Evolutionary conservation across 1,140 invertebrate genomes (phyloP).

Genomic region (Eubasilissa regina): DNA sequence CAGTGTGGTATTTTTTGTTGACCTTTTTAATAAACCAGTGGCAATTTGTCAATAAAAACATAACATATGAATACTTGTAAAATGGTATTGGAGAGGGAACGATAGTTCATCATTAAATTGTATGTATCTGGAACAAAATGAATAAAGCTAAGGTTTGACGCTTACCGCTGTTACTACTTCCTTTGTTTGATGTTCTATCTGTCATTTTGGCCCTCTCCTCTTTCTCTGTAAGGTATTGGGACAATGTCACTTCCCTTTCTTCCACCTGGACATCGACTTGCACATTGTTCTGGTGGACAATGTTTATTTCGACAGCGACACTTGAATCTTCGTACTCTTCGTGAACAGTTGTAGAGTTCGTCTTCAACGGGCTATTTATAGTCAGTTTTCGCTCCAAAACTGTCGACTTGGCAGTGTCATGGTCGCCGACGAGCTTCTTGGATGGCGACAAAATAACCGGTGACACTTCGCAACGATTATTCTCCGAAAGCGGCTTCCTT

Average conservation of each 20-base stretch:
- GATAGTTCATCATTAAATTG: too few relatives aligned
- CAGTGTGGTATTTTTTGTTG: too few relatives aligned
- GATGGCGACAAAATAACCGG: slow-evolving; percentile 32
- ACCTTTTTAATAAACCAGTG: too few relatives aligned
- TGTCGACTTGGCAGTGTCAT: slow-evolving; percentile 61
- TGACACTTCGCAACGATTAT: slow-evolving; percentile 53
- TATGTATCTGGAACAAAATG: too few relatives aligned
- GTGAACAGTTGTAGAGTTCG: slow-evolving; percentile 52
- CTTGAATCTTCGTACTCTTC: slow-evolving; percentile 61
- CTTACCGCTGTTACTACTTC: slow-evolving; percentile 20
- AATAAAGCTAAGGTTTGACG: too few relatives aligned
- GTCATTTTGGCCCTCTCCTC: slow-evolving; percentile 38
- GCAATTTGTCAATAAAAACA: too few relatives aligned
- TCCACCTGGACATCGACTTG: slow-evolving; percentile 71
- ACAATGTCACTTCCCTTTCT: slow-evolving; percentile 63
- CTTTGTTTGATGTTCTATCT: slow-evolving; percentile 15
- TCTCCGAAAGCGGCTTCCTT: slow-evolving; percentile 62
- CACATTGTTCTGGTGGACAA: slow-evolving; percentile 70
- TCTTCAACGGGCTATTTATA: slow-evolving; percentile 63
- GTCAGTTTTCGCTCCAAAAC: slow-evolving; percentile 66
- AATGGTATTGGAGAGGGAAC: too few relatives aligned
- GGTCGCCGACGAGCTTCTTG: slow-evolving; percentile 45
- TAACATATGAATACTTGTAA: too few relatives aligned
- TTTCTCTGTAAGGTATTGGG: slow-evolving; percentile 53
- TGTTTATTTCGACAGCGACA: slow-evolving; percentile 70